These are phyloP conservation scores for Sprattus sprattus DNA, from an alignment of 2,113 vertebrate species.

Conservation along the genomic window DNA sequence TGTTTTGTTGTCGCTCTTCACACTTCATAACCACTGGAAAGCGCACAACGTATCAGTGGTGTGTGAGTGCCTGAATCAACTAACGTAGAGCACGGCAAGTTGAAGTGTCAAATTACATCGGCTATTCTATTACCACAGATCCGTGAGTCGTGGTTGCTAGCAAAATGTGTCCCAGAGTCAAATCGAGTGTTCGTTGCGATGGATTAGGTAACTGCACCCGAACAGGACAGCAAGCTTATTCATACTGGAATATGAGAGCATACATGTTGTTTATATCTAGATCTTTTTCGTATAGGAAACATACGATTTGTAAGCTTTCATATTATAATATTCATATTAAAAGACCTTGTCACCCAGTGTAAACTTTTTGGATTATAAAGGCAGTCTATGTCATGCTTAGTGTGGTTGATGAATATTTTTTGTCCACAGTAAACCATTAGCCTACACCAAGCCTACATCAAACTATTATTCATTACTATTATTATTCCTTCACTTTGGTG, in stretches of 20 bases:
- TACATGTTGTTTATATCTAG: neutral
- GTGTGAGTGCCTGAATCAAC: slow-evolving; percentile 99
- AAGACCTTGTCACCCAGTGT: neutral
- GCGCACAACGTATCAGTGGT: slow-evolving; percentile 87
- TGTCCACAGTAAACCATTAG: too few relatives aligned
- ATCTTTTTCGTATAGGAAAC: neutral
- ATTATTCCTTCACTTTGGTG: neutral
- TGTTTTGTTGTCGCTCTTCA: slow-evolving; percentile 62
- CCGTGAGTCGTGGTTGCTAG: slow-evolving; percentile 79
- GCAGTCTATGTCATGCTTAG: too few relatives aligned
- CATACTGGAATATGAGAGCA: neutral
- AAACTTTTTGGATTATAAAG: neutral
- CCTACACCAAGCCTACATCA: neutral
- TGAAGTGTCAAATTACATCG: slow-evolving; percentile 99
- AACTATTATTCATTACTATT: neutral
- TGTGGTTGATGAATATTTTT: too few relatives aligned
- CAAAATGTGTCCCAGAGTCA: slow-evolving; percentile 86
- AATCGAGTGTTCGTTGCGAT: slow-evolving; percentile 63
- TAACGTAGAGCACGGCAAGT: slow-evolving; percentile 97
- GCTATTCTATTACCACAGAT: slow-evolving; percentile 98
- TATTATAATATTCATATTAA: neutral
- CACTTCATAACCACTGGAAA: slow-evolving; percentile 85
- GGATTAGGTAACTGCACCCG: slow-evolving; percentile 32
- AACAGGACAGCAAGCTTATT: neutral
- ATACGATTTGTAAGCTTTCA: neutral